A percentile compares a stretch with the other conserved stretches of the same genome.
These are phyloP conservation scores for Lagorchestes hirsutus DNA, from an alignment of 2,797 vertebrate species.

Conservation along the genomic window DNA sequence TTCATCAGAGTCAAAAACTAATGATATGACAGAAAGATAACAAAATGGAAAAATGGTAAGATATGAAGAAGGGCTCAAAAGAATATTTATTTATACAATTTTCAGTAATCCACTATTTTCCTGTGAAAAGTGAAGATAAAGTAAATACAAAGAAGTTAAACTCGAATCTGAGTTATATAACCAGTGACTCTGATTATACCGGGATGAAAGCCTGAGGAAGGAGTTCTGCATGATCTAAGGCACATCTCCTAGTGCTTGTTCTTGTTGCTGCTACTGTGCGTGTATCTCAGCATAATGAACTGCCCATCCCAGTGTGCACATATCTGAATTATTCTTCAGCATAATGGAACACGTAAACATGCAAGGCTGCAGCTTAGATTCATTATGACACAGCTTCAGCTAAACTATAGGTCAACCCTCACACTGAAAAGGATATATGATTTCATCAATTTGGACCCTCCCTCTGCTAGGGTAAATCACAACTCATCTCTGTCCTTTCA, in stretches of 20 bases:
- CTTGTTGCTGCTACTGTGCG: not conserved
- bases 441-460: not conserved
- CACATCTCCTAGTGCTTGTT: not conserved
- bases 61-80: not conserved
- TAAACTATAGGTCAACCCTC: not conserved
- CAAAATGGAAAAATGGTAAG: not conserved
- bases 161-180: not conserved
- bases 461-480: not conserved
- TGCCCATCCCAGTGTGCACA: not conserved
- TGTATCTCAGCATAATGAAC: not conserved
- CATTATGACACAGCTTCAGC: not conserved
- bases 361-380: not conserved
- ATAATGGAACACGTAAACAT: not conserved
- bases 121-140: not conserved
- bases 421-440: not conserved
- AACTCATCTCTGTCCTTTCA: not conserved
- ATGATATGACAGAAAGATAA: not conserved
- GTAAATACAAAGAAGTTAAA: not conserved
- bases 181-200: not conserved
- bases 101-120: slow-evolving; percentile 5
- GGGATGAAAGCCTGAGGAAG: slow-evolving; percentile 30
- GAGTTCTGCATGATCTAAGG: not conserved
- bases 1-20: not conserved
- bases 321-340: not conserved
- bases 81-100: not conserved